Conservation (phyloP, 2,797 vertebrate species). For the Myotis myotis region DNA sequence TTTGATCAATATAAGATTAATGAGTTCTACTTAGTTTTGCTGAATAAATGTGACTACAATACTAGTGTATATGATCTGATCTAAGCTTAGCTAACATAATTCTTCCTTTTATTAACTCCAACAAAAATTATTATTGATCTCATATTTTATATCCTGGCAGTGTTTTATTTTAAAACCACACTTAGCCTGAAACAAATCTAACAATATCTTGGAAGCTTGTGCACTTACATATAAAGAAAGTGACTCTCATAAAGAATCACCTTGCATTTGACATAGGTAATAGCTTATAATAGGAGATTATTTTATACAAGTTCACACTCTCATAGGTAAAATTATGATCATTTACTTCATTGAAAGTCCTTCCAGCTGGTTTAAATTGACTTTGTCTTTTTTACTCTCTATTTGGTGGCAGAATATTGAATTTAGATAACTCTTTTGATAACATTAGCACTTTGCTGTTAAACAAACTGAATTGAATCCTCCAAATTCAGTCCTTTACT, state of each 20-base stretch:
- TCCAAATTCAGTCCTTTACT: slow-evolving; percentile 15
- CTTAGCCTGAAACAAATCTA: not conserved
- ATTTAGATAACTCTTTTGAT: slow-evolving; percentile 26
- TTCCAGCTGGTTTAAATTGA: not conserved
- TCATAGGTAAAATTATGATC: not conserved
- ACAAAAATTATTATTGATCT: not conserved
- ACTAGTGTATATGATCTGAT: not conserved
- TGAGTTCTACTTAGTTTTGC: not conserved
- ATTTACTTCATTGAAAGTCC: not conserved
- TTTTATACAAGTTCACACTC: not conserved
- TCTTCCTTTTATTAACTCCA: slow-evolving; percentile 11
- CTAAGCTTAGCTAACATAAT: not conserved
- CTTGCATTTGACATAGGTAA: not conserved
- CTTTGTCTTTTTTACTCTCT: slow-evolving; percentile 39
- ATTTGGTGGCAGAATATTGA: not conserved
- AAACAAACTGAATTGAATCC: not conserved
- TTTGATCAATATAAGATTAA: not conserved
- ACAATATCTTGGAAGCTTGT: not conserved
- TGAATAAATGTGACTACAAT: slow-evolving; percentile 25
- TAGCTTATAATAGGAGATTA: not conserved
- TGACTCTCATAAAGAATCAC: not conserved
- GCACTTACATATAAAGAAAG: slow-evolving; percentile 16
- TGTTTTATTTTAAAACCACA: slow-evolving; percentile 39
- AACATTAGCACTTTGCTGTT: not conserved
- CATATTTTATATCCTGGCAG: not conserved